Evolutionary conservation across 2,888 invertebrate species (phyloP), one percentile per base, ranked within the genome.

Genomic region (Zootermopsis nevadensis): DNA sequence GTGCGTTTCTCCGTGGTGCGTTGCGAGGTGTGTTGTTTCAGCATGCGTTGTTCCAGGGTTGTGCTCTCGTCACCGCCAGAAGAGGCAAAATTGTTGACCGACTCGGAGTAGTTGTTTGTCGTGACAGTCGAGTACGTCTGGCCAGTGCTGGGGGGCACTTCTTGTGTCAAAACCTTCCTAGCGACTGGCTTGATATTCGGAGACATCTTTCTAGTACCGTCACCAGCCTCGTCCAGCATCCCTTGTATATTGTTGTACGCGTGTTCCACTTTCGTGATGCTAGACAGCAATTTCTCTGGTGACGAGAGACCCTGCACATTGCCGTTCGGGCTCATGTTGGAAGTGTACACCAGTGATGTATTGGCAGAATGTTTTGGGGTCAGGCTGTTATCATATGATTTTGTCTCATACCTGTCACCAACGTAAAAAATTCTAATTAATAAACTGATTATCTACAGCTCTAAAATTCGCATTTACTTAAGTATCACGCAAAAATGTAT

Each of bases 1-100:
- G 93, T 94, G 87, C 94, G 93, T 88, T 93, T 92, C 86, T 94
- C 94, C 30, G 93, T 92, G 0, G 93, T 92, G 85, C 94, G 94
- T 77, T 94, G 93, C 0, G 92, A 93, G n/a, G 93, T 92, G 0
- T 94, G 93, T 86, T 94, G 93, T 38, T 94, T 94, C 8, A 93
- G 90, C 89, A 93, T 93, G 86, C 92, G 93, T 86, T 93, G 93
- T 85, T 94, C 94, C 85, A 94, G 86, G n/a, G 90, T 90, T 72
- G 94, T 93, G 0, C 91, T 89, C 82, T 93, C 92, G 91, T 91
- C 2, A 89, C 86, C 0, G 89, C 90, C 0, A 22, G 60, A 60
- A n/a, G 72, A 74, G 8, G 72, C 33, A 22, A 74, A 74, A 35
- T 74, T 74, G 15, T 42, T 38, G 27, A 27, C 69, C 22, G 33